Base-by-base conservation (phyloP, 2,113 vertebrate genomes). In the Equus quagga region DNA sequence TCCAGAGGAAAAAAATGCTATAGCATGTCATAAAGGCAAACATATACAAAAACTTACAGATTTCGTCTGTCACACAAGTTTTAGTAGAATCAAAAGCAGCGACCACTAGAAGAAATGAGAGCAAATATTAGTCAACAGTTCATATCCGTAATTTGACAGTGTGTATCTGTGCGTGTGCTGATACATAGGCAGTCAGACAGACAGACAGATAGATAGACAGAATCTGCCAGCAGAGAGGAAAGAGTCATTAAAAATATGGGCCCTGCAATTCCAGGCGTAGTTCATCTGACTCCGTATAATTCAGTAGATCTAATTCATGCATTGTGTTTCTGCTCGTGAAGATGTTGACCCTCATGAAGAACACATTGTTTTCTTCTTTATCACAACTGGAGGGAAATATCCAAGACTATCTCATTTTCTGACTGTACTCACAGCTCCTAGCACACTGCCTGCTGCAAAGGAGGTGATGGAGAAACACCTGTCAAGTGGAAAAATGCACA, bases 81-180 rank as follows among this genome's bases (percentile, higher is more conserved):
- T 76, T 24, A 67, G 8, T 15, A 69, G 23, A 15, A 51, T 82
- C 13, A 24, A 8, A 6, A 46, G 7, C 36, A 46, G 18, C 12
- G 21, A 17, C 69, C 17, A 41, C 56, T 96, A 89, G 60, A 76
- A 93, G 58, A 76, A 82, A 93, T 58, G 14, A 93, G 41, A 89
- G 24, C 33, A 69, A 56, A 11, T 12, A n/a, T 92, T 46, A 56
- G 13, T 41, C 33, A 83, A 26, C 28, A 76, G 9, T 60, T 49
- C 12, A 9, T 62, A 41, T 24, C 11, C 19, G 17, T 89, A 75
- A 64, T 56, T 80, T 62, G 31, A 58, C 1, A 62, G 23, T 80
- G 2, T 80, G 54, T 8, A 36, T 58, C 17, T 58, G 56, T n/a
- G 23, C 58, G 7, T 36, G 54, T 54, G 51, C 14, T 14, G 51